Percentiles rank a stretch among this genome's conserved stretches.
Conservation (phyloP, 92 coral and sea anemone genomes). For the Zoanthus sansibaricus region DNA sequence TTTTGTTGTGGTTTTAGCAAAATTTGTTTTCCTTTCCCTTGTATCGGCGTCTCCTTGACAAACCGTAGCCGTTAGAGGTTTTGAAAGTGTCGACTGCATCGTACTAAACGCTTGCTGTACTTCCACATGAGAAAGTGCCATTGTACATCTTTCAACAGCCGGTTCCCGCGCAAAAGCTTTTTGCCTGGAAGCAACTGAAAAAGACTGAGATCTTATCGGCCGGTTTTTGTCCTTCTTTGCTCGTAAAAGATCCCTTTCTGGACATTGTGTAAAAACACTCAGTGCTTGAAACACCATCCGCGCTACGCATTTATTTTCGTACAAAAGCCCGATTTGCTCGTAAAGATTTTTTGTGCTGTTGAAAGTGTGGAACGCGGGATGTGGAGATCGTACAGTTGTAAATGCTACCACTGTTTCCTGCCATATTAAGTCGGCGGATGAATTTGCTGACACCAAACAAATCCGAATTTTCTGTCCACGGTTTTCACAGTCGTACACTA, state of each 20-base stretch:
- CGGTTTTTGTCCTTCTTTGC: conserved; percentile 41
- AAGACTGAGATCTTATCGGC: conserved; percentile 70
- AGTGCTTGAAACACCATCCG: conserved; percentile 85
- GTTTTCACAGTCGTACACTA: conserved; percentile 81
- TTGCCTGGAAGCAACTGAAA: conserved; percentile 79
- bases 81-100: conserved; percentile 45
- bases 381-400: conserved; percentile 84
- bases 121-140: conserved; percentile 74
- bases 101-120: conserved; percentile 75
- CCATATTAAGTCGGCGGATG: conserved; percentile 75
- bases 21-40: conserved; percentile 18
- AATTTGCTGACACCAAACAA: conserved; percentile 74
- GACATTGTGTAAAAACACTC: conserved; percentile 77
- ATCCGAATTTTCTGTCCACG: conserved; percentile 77
- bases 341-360: conserved; percentile 87
- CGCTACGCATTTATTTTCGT: conserved; percentile 87
- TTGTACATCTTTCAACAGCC: conserved; percentile 74
- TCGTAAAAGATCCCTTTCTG: conserved; percentile 42
- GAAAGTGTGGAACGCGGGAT: conserved; percentile 87
- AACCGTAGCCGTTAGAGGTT: conserved; percentile 59
- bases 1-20: conserved; percentile 9
- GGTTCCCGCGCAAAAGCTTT: conserved; percentile 61
- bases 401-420: conserved; percentile 91
- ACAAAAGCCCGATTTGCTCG: conserved; percentile 84
- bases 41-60: conserved; percentile 51